These are phyloP conservation scores for Channa striata DNA, from an alignment of 2,797 vertebrate genomes.

Conservation along the genomic window DNA sequence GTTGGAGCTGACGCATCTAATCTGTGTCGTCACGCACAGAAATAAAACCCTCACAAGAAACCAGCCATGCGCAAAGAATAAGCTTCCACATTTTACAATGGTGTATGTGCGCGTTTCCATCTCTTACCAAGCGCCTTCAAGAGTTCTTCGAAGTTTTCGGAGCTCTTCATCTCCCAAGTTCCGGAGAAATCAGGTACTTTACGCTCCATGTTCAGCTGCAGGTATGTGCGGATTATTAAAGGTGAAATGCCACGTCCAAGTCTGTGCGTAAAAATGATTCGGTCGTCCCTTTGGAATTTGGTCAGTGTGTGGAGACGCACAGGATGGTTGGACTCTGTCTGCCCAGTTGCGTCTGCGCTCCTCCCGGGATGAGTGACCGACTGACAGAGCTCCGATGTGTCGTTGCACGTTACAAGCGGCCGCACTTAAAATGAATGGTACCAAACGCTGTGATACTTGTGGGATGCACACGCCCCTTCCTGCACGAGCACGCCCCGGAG, in stretches of 20 bases:
- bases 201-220: slow-evolving; percentile 77
- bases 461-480: slow-evolving; percentile 70
- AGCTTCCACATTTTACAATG: slow-evolving; percentile 6
- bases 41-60: slow-evolving; percentile 33
- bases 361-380: slow-evolving; percentile 27
- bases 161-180: slow-evolving; percentile 93
- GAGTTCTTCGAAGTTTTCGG: slow-evolving; percentile 95
- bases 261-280: slow-evolving; percentile 31
- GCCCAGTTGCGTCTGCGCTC: slow-evolving; percentile 34
- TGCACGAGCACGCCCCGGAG: slow-evolving; percentile 62
- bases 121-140: slow-evolving; percentile 91
- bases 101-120: background rate
- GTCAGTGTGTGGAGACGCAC: slow-evolving; percentile 2
- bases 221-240: slow-evolving; percentile 5
- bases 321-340: slow-evolving; percentile 13
- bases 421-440: slow-evolving; percentile 67
- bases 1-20: slow-evolving; percentile 62
- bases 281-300: background rate
- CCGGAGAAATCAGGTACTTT: slow-evolving; percentile 92
- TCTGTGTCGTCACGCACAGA: slow-evolving; percentile 48
- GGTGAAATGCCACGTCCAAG: slow-evolving; percentile 50
- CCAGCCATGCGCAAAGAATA: slow-evolving; percentile 16
- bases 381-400: slow-evolving; percentile 39
- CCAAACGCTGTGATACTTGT: slow-evolving; percentile 53
- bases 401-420: slow-evolving; percentile 48